Evolutionary conservation across 2,113 vertebrate genomes (phyloP).

Genomic region (Callithrix jacchus): DNA sequence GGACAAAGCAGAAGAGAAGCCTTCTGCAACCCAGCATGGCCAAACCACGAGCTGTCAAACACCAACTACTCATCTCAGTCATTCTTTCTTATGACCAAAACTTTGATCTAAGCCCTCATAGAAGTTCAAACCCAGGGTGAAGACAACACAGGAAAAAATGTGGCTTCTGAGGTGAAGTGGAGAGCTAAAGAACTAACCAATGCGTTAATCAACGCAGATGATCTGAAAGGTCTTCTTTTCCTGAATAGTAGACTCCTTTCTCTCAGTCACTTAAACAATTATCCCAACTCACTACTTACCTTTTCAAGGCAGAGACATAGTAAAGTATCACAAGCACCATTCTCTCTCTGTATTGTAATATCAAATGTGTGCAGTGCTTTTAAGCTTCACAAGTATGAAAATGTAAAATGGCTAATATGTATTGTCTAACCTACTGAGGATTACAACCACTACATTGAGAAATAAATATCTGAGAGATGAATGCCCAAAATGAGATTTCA

Average conservation of each 20-base stretch:
- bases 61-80: neutral
- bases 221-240: neutral
- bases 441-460: neutral
- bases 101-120: neutral
- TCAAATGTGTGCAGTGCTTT: neutral
- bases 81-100: neutral
- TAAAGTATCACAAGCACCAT: neutral
- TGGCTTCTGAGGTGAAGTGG: neutral
- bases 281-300: neutral
- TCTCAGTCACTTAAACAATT: neutral
- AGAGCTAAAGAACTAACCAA: neutral
- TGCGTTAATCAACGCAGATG: neutral
- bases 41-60: neutral
- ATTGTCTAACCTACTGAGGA: neutral
- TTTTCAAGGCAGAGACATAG: neutral
- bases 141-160: conserved; percentile 1
- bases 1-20: neutral
- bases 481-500: neutral
- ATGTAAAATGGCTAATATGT: neutral
- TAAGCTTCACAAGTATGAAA: neutral
- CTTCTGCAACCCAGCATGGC: neutral
- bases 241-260: neutral
- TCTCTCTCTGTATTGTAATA: neutral
- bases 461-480: neutral
- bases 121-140: conserved; percentile 22